These are phyloP conservation scores for Parascotia fuliginaria DNA, from an alignment of 2,888 invertebrate species.

Conservation along the genomic window DNA sequence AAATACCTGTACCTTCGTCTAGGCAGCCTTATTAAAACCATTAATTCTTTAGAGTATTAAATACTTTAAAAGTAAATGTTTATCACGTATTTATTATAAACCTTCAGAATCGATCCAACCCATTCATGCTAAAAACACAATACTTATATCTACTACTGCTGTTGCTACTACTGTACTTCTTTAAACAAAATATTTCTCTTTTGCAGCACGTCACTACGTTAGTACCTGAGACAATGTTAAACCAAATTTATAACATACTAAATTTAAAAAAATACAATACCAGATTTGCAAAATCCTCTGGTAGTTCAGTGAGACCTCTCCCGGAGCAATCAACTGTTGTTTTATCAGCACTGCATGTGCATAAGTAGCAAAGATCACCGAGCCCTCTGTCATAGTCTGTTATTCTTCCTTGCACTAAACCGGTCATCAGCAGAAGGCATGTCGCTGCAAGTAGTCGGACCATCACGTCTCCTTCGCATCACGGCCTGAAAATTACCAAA, in stretches of 20 bases:
- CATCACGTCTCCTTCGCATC: slow-evolving; percentile 74
- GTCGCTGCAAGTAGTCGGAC: slow-evolving; percentile 48
- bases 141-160: no score
- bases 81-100: no score
- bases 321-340: slow-evolving; percentile 72
- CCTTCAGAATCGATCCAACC: no score
- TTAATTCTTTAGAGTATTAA: no score
- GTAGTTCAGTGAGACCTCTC: slow-evolving; percentile 74
- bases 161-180: no score
- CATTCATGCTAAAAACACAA: no score
- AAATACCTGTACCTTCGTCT: no score
- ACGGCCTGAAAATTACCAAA: slow-evolving; percentile 65
- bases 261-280: slow-evolving; percentile 45
- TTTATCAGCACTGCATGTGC: slow-evolving; percentile 64
- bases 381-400: slow-evolving; percentile 58
- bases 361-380: slow-evolving; percentile 66
- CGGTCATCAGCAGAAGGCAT: slow-evolving; percentile 53
- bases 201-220: no score
- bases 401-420: slow-evolving; percentile 51
- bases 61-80: no score
- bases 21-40: no score
- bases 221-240: no score
- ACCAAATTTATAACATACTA: background rate
- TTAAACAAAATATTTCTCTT: no score
- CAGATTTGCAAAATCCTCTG: slow-evolving; percentile 67